phyloP scores from a whole-genome alignment of 2,113 vertebrate genomes.

The Tringa solitaria region DNA sequence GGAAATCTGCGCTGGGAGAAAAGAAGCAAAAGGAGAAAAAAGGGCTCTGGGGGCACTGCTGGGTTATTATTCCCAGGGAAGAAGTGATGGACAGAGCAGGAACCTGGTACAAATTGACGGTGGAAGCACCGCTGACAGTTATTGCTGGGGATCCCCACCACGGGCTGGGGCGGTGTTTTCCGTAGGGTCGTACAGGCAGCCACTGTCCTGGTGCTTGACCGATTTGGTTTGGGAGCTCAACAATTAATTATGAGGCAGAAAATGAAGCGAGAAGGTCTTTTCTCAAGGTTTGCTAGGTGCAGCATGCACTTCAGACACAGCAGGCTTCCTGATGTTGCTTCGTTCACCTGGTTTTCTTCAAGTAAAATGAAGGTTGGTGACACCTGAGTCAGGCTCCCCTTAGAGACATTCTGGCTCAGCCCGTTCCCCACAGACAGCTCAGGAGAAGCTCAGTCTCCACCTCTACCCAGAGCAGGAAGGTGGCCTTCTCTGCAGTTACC shows the following conservation, averaged over 20 bases:
- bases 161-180: background rate
- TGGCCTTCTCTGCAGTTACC: background rate
- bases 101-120: rapidly evolving
- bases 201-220: background rate
- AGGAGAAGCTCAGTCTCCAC: background rate
- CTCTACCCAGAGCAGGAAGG: background rate
- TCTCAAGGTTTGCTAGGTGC: background rate
- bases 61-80: background rate
- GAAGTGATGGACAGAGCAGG: rapidly evolving
- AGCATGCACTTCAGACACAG: background rate
- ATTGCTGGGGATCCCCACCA: background rate
- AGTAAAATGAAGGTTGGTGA: background rate
- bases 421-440: background rate
- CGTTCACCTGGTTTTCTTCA: background rate
- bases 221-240: background rate
- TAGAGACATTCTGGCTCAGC: background rate
- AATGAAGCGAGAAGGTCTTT: background rate
- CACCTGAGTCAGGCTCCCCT: background rate
- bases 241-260: background rate
- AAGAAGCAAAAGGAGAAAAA: background rate
- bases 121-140: background rate
- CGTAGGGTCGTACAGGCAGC: background rate
- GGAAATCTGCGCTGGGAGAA: background rate
- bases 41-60: background rate
- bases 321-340: background rate